Percentiles rank a stretch among this genome's conserved stretches.
phyloP scores from a whole-genome alignment of 2,888 invertebrate species.

The Athripsodes cinereus region DNA sequence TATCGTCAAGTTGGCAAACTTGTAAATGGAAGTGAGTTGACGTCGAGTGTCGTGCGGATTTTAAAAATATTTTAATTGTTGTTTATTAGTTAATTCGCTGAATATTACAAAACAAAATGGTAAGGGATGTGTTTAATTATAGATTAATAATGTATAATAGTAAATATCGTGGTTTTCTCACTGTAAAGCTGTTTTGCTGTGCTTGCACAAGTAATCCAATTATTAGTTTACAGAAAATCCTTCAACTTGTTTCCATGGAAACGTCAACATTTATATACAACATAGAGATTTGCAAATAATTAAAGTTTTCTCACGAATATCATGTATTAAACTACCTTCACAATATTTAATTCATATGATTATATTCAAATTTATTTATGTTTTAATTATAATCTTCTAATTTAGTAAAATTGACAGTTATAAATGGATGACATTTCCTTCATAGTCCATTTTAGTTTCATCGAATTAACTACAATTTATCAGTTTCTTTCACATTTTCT shows the following conservation, averaged over 20 bases:
- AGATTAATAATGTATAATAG: neutral
- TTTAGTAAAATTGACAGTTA: too few species aligned
- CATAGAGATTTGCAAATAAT: too few species aligned
- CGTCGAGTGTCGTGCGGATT: neutral
- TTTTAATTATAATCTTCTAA: too few species aligned
- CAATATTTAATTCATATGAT: too few species aligned
- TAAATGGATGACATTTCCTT: too few species aligned
- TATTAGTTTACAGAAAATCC: neutral
- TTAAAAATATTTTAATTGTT: neutral
- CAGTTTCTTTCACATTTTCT: too few species aligned
- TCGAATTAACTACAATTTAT: too few species aligned
- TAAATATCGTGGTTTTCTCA: neutral
- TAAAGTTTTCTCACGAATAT: too few species aligned
- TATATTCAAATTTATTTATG: too few species aligned
- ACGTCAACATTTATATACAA: slow-evolving; percentile 1
- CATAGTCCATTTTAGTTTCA: too few species aligned
- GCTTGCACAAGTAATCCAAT: neutral
- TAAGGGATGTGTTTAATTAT: neutral
- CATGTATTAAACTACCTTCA: too few species aligned
- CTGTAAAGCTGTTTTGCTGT: too few species aligned
- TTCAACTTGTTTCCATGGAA: slow-evolving; percentile 10
- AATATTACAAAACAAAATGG: neutral
- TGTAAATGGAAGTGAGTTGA: neutral
- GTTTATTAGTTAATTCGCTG: neutral
- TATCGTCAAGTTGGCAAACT: neutral